Base-by-base conservation (phyloP, 2,888 invertebrate genomes). In the Ptychoptera albimana region DNA sequence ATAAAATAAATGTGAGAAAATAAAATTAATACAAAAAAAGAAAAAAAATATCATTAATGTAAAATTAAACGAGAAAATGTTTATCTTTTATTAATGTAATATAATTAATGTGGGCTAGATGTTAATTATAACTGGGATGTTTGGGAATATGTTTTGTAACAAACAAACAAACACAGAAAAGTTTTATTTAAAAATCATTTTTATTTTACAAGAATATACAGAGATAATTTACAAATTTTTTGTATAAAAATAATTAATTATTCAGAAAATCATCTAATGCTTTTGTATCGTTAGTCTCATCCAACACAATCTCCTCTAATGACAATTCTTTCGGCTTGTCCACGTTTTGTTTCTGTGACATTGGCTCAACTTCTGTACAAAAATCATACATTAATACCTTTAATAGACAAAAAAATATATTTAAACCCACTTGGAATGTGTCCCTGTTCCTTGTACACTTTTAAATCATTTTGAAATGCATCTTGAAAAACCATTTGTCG, bases 401-500 rank as follows among this genome's bases (percentile, higher is more conserved):
- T n/a, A n/a, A n/a, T n/a, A n/a, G n/a, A n/a, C n/a, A n/a, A n/a
- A n/a, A n/a, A n/a, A n/a, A n/a, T n/a, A n/a, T 30, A 6, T 37
- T 16, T 16, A n/a, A 11, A 58, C 59, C 55, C 64, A 77, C 77
- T 76, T 54, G 75, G 71, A 52, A 79, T 64, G 35, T 68, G 67
- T 45, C 79, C 79, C 36, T 71, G 69, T 52, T 68, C 69, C 57
- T 76, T 79, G 53, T 72, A 80, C 43, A 73, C 69, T 50, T 74
- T 69, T 50, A 82, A 58, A 58, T 82, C 81, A 52, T 69, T 71
- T 56, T 75, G 73, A 55, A 82, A 82, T 10, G 76, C 80, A 57
- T 78, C 75, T 52, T 77, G 75, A 53, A 80, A 82, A 1, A 75
- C 76, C 47, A 74, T 73, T 53, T 80, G 79, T 31, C 80, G 66